Conservation (phyloP, 2,797 vertebrate genomes). For the Peromyscus eremicus region DNA sequence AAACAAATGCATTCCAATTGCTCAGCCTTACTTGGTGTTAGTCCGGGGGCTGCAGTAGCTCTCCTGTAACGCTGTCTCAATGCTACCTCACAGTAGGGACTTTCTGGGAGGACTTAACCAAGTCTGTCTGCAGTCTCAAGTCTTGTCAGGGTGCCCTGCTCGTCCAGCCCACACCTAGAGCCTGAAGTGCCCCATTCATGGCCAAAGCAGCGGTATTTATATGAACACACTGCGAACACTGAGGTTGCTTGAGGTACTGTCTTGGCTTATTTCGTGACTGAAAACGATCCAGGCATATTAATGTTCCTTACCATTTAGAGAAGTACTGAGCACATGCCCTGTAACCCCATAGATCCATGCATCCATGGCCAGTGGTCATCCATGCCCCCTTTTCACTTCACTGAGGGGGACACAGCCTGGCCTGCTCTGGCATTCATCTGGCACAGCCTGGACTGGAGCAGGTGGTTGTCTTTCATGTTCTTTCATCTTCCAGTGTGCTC, state of each 20-base stretch:
- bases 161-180: neutral
- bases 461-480: neutral
- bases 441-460: neutral
- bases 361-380: fast-evolving
- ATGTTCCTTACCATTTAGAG: neutral
- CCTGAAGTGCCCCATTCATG: neutral
- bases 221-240: neutral
- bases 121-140: neutral
- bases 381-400: neutral
- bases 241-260: neutral
- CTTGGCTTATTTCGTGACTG: neutral
- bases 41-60: neutral
- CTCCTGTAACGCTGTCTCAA: fast-evolving
- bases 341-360: fast-evolving
- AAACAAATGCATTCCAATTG: no score
- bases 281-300: neutral
- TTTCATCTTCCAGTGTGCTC: neutral
- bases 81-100: fast-evolving
- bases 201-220: neutral
- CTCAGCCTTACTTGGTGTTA: neutral
- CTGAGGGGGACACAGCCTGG: neutral
- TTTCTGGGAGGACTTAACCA: neutral
- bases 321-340: neutral
- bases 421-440: neutral
- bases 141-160: neutral